Evolutionary conservation across 1,140 invertebrate species (phyloP).

Genomic region (Scaptomyza hsui): DNA sequence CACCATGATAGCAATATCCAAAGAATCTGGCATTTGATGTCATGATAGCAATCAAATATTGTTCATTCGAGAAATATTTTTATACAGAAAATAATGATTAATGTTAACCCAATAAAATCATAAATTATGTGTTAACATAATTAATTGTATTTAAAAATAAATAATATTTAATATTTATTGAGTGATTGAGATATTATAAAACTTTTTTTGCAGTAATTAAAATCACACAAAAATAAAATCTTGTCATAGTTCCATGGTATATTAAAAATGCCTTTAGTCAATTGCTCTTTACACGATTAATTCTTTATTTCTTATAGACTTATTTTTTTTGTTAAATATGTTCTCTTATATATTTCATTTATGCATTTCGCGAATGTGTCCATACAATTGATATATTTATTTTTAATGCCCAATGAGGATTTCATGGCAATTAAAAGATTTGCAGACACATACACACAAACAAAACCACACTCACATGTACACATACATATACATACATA

Average conservation of each 20-base stretch:
- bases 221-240: no score
- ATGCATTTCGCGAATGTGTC: conserved; percentile 20
- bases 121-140: no score
- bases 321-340: not conserved
- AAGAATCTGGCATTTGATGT: no score
- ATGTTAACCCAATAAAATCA: no score
- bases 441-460: conserved; percentile 55
- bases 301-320: conserved; percentile 17
- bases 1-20: not conserved
- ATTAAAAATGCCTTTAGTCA: not conserved
- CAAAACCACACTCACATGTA: not conserved
- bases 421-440: conserved; percentile 81
- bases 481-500: conserved; percentile 4
- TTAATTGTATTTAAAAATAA: no score
- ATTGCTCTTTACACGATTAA: not conserved
- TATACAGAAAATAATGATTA: no score
- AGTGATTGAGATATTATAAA: no score
- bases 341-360: conserved; percentile 1
- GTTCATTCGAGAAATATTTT: no score
- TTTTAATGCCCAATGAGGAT: conserved; percentile 80
- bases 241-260: no score
- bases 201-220: no score
- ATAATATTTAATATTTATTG: no score
- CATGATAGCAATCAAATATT: no score
- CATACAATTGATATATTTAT: conserved; percentile 68